Evolutionary conservation across 2,113 vertebrate species (phyloP), one percentile per base, ranked within the genome.

Genomic region (Pseudonaja textilis): DNA sequence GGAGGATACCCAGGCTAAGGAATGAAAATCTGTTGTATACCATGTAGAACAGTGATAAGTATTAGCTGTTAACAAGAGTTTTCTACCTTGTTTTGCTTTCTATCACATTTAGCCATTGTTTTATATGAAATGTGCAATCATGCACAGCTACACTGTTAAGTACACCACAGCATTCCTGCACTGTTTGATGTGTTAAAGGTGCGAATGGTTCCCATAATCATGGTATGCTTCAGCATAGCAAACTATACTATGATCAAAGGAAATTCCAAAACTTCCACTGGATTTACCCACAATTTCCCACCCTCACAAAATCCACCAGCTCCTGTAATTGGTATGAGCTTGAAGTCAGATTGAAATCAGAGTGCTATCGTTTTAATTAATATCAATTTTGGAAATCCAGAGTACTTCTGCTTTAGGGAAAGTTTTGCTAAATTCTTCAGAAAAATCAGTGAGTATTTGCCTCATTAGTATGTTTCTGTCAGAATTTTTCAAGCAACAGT

Each of bases 401-500:
- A 8, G 1, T 5, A 89, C 42, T 74, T 88, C 91, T 52, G 12
- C 90, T 90, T n/a, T 54, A 22, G 12, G 18, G n/a, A 81, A 52
- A 39, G 22, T 69, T 91, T 85, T 90, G 87, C 94, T 93, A 92
- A 94, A 94, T 94, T 74, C 54, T 0, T 7, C 22, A 50, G 61
- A 18, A 88, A 93, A 93, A 52, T 92, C 64, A 87, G 92, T 93
- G 26, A n/a, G 64, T 93, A 95, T 91, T 89, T 89, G 45, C 52
- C 91, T 95, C 29, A 94, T 25, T 42, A 94, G 96, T 89, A 12
- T 69, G n/a, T n/a, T 69, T 95, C 95, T 92, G 89, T 92, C 92
- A 95, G 93, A 97, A 94, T 93, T 95, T 96, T 94, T 95, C 96
- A 57, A 89, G 94, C 93, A 47, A 88, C 88, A 88, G 90, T 1